Conservation (phyloP, 1,140 invertebrate genomes). For the Brachionus rotundiformis region DNA sequence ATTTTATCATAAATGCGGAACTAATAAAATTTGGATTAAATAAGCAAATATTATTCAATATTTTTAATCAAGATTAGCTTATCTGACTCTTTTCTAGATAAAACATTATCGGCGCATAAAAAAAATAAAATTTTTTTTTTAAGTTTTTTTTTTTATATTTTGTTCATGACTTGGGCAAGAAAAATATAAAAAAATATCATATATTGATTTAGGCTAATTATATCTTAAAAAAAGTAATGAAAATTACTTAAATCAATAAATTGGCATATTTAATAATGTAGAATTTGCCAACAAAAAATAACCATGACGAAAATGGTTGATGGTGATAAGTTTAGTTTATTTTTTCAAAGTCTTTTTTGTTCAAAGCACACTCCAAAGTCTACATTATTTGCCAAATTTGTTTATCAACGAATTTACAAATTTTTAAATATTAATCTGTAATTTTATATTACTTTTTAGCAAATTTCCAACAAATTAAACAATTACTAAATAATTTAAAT, state of each 20-base stretch:
- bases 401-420: background rate
- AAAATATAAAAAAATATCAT: background rate
- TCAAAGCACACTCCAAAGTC: background rate
- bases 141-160: background rate
- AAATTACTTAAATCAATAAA: conserved; percentile 2
- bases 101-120: background rate
- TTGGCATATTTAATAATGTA: background rate
- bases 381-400: background rate
- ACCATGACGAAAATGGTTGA: background rate
- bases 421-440: background rate
- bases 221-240: background rate
- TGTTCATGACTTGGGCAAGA: background rate
- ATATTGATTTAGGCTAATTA: background rate
- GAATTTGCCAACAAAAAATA: background rate
- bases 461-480: background rate
- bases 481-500: background rate
- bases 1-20: no score
- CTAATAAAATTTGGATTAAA: background rate
- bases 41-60: background rate
- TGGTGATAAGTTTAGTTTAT: background rate
- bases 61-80: background rate
- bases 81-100: background rate
- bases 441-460: background rate
- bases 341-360: no score
- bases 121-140: background rate